Evolutionary conservation across 2,113 vertebrate species (phyloP).

Genomic region (Lophotis ruficrista): DNA sequence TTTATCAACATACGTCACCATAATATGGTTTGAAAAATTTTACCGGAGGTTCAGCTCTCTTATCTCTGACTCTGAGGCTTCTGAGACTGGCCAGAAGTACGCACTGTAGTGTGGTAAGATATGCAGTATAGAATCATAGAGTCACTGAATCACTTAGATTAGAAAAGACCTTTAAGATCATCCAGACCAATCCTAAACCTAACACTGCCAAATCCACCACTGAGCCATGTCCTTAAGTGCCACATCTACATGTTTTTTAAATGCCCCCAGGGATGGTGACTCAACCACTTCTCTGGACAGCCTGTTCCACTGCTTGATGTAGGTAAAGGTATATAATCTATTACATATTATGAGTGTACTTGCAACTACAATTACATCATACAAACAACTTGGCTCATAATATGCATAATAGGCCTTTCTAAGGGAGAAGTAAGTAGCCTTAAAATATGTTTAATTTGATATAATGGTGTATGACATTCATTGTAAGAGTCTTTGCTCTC

Average conservation of each 20-base stretch:
- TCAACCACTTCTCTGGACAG: background rate
- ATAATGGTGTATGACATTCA: background rate
- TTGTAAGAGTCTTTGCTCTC: background rate
- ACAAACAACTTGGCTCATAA: background rate
- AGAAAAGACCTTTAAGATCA: background rate
- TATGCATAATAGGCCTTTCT: background rate
- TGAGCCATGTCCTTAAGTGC: background rate
- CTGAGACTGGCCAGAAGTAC: background rate
- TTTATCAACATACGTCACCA: background rate
- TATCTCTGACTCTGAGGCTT: background rate
- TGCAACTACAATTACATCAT: background rate
- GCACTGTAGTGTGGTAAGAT: fast-evolving
- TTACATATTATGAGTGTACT: background rate
- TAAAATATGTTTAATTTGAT: background rate
- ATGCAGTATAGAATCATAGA: background rate
- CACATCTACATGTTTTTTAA: background rate
- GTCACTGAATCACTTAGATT: background rate
- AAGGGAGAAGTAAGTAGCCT: background rate
- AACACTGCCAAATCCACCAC: background rate
- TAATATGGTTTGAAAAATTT: background rate
- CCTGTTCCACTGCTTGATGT: background rate
- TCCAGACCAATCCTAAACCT: background rate
- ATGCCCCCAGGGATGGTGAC: background rate
- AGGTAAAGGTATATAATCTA: background rate
- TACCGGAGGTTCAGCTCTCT: background rate